Percentiles rank a stretch among this genome's conserved stretches.
These are phyloP conservation scores for Alexandromys fortis DNA, from an alignment of 2,113 vertebrate species.

Conservation along the genomic window DNA sequence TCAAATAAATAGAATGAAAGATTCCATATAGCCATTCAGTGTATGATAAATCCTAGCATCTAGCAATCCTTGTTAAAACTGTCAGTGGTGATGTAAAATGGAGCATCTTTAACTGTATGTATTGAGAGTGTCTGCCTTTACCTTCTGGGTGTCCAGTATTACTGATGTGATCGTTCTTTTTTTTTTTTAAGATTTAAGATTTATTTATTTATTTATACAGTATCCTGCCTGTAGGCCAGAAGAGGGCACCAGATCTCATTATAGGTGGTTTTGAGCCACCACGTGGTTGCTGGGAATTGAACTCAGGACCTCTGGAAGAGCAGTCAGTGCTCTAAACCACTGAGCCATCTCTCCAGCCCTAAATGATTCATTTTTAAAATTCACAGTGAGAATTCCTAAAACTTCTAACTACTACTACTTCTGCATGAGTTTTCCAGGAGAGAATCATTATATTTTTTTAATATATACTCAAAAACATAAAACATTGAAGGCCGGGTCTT, in stretches of 20 bases:
- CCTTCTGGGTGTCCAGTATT: neutral
- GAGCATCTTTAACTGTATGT: neutral
- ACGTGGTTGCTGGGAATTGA: too few relatives aligned
- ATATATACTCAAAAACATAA: constrained; percentile 33
- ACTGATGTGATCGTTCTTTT: neutral
- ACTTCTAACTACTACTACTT: neutral
- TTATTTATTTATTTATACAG: too few relatives aligned
- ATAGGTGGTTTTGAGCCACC: too few relatives aligned
- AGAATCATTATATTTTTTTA: neutral
- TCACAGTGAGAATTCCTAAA: neutral
- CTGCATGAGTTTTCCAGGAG: neutral
- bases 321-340: too few relatives aligned
- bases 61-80: neutral
- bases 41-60: neutral
- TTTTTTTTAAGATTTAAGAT: too few relatives aligned
- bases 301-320: too few relatives aligned
- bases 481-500: constrained; percentile 22
- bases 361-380: neutral
- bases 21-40: neutral
- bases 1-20: neutral
- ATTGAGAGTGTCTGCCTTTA: neutral
- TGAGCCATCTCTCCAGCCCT: too few relatives aligned
- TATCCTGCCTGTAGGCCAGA: too few relatives aligned
- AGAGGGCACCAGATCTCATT: too few relatives aligned
- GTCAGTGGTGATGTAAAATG: neutral